Percentiles rank a stretch among this genome's conserved stretches.
Conservation (phyloP, 2,888 invertebrate species). For the Dasysyrphus tricinctus region DNA sequence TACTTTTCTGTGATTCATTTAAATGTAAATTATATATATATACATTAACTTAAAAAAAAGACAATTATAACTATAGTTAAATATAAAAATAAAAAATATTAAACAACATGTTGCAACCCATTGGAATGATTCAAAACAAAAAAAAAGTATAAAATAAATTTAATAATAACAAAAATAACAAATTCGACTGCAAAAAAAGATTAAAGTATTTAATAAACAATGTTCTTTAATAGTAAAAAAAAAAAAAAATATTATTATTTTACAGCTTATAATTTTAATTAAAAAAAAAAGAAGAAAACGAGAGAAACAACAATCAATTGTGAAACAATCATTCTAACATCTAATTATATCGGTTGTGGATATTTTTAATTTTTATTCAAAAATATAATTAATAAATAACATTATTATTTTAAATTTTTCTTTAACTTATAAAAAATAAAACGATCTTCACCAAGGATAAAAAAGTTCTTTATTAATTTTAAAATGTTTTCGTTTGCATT, state of each 20-base stretch:
- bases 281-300: conserved; percentile 42
- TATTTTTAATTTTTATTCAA: conserved; percentile 39
- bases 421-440: conserved; percentile 31
- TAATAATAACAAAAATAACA: conserved; percentile 20
- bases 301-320: conserved; percentile 77
- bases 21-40: conserved; percentile 74
- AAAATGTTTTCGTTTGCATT: neutral
- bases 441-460: conserved; percentile 73
- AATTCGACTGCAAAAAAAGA: conserved; percentile 60
- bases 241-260: conserved; percentile 27
- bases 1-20: conserved; percentile 77
- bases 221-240: conserved; percentile 16
- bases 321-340: conserved; percentile 78
- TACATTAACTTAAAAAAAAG: conserved; percentile 54
- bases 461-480: conserved; percentile 23
- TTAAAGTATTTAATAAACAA: conserved; percentile 55
- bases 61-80: conserved; percentile 58
- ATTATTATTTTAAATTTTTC: conserved; percentile 5
- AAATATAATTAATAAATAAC: neutral
- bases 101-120: conserved; percentile 64
- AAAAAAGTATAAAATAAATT: conserved; percentile 11
- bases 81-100: conserved; percentile 43
- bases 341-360: conserved; percentile 76
- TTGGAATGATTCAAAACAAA: conserved; percentile 56
- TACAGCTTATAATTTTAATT: conserved; percentile 29